A percentile compares a stretch with the other conserved stretches of the same genome.
phyloP scores from a whole-genome alignment of 2,888 invertebrate genomes.

The Dasypogon diadema region DNA sequence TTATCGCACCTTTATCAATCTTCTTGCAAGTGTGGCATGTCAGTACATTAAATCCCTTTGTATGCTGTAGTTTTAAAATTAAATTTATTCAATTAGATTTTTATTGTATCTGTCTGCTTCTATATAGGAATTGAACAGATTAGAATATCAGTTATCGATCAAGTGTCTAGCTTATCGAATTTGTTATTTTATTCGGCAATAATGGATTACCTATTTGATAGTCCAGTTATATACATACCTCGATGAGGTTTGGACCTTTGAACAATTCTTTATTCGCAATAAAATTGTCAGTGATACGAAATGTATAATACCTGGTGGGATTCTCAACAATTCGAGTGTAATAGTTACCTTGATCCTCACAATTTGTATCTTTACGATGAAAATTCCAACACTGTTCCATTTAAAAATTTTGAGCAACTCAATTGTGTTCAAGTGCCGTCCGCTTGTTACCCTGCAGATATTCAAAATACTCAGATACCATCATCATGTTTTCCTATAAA shows the following conservation, averaged over 20 bases:
- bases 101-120: slow-evolving; percentile 27
- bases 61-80: background rate
- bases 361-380: slow-evolving; percentile 21
- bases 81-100: background rate
- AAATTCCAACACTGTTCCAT: background rate
- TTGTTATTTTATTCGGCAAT: slow-evolving; percentile 1
- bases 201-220: background rate
- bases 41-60: no score
- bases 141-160: slow-evolving; percentile 10
- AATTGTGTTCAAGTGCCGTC: slow-evolving; percentile 12
- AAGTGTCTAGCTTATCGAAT: background rate
- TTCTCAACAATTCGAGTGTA: slow-evolving; percentile 23
- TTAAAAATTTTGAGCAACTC: slow-evolving; percentile 6
- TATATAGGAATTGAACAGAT: background rate
- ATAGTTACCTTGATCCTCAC: slow-evolving; percentile 15
- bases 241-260: background rate
- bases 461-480: background rate
- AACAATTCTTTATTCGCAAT: background rate
- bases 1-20: background rate
- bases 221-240: slow-evolving; percentile 8
- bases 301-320: slow-evolving; percentile 30
- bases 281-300: background rate
- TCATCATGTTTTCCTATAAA: background rate
- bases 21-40: slow-evolving; percentile 4
- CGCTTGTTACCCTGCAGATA: background rate